Base-by-base conservation (phyloP, 64 coral and sea anemone species). In the Anthopleura sola region DNA sequence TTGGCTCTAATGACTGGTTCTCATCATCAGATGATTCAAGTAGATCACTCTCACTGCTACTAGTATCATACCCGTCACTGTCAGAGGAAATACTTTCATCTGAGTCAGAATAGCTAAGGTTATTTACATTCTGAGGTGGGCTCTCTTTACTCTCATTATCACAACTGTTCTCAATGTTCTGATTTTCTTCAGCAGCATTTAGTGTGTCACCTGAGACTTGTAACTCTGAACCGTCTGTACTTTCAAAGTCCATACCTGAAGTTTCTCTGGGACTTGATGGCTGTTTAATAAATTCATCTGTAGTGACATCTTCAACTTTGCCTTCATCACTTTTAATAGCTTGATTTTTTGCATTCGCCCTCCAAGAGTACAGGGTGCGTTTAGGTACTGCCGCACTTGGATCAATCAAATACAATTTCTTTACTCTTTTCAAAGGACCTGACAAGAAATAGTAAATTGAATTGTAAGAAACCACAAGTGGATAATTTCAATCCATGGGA, bases 361-460 rank as follows among this genome's bases (percentile, higher is more conserved):
- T 84, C 82, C 82, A 57, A 24, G 60, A 66, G 24, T 66, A 66
- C 7, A 55, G 54, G 8, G 82, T 84, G 29, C 82, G 82, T 84
- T 58, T 84, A 1, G 82, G 82, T 51, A 84, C 54, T 84, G 82
- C 53, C 26, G 60, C n/a, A 84, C 26, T 84, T 57, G 55, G 83
- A 68, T 85, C 58, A 85, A 21, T 85, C 57, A 85, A 32, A 68
- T 85, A 85, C 6, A 85, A 31, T 26, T 85, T 85, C 58, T 85
- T 85, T 17, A 85, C 83, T 85, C 37, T 85, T 85, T 85, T 85
- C 83, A 85, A 85, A 68, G 83, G 83, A 69, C 83, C 83, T 69
- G 36, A 28, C 23, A 66, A 66, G 24, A 66, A n/a, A n/a, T n/a
- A n/a, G n/a, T n/a, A 66, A n/a, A 26, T 21, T 28, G 21, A 21